Percentiles rank a stretch among this genome's conserved stretches.
Evolutionary conservation across 2,888 invertebrate species (phyloP).

Genomic region (Andrena trimmerana): DNA sequence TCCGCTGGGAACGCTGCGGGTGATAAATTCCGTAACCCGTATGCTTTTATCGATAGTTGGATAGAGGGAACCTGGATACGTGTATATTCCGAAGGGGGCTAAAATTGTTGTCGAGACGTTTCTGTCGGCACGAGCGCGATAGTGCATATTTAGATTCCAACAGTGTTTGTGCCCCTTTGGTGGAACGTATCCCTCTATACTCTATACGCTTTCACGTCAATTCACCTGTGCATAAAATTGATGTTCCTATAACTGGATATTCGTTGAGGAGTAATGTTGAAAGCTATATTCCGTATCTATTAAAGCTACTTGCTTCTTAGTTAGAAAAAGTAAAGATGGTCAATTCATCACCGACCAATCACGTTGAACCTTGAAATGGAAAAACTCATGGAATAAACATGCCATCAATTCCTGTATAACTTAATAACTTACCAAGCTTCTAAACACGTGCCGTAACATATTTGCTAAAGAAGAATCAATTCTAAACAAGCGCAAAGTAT

Average conservation of each 20-base stretch:
- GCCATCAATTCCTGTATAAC: too few species aligned
- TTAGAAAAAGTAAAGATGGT: background rate
- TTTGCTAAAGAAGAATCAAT: too few species aligned
- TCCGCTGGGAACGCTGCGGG: background rate
- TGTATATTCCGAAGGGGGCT: background rate
- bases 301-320: conserved; percentile 22
- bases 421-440: too few species aligned
- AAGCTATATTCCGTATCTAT: background rate
- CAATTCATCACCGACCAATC: background rate
- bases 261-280: background rate
- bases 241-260: background rate
- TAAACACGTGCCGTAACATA: too few species aligned
- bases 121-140: conserved; percentile 21
- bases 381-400: too few species aligned
- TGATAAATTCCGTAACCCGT: background rate
- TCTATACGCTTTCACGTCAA: conserved; percentile 37
- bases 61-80: background rate
- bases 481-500: too few species aligned
- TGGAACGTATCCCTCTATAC: conserved; percentile 26
- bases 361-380: background rate
- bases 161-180: conserved; percentile 4
- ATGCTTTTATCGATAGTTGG: background rate
- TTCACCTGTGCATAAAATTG: conserved; percentile 6
- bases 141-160: conserved; percentile 22
- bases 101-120: background rate